A percentile compares a stretch with the other conserved stretches of the same genome.
Evolutionary conservation across 2,797 vertebrate species (phyloP).

Genomic region (Brachymystax lenok): DNA sequence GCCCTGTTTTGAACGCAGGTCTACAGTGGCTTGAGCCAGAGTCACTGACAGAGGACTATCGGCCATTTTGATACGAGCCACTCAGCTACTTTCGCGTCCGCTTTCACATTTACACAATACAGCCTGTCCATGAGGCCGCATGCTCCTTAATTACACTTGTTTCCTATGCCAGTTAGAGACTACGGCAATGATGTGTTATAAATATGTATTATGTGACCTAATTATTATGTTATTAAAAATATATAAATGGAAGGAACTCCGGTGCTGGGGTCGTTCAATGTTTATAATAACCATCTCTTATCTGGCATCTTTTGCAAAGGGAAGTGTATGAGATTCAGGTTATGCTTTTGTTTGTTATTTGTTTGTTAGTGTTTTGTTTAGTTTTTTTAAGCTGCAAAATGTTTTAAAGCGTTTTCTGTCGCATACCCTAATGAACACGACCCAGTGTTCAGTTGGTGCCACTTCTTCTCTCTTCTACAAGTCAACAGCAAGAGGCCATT

Average conservation of each 20-base stretch:
- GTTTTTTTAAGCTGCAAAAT: slow-evolving; percentile 4
- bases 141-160: slow-evolving; percentile 53
- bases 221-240: slow-evolving; percentile 58
- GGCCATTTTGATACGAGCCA: slow-evolving; percentile 47
- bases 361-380: no score
- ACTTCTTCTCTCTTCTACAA: background rate
- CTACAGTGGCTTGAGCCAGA: background rate
- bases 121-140: slow-evolving; percentile 64
- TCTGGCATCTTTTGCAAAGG: slow-evolving; percentile 45
- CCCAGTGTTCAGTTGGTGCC: slow-evolving; percentile 16
- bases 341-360: slow-evolving; percentile 42
- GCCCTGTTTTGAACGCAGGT: slow-evolving; percentile 11
- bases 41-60: slow-evolving; percentile 44
- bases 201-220: slow-evolving; percentile 60
- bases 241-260: slow-evolving; percentile 60
- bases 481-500: background rate
- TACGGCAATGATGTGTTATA: slow-evolving; percentile 61
- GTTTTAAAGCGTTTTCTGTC: slow-evolving; percentile 12
- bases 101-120: slow-evolving; percentile 65
- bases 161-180: slow-evolving; percentile 57
- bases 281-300: slow-evolving; percentile 44
- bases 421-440: slow-evolving; percentile 13
- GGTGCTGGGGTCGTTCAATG: slow-evolving; percentile 50
- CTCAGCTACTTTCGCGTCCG: slow-evolving; percentile 48
- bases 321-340: slow-evolving; percentile 57